Evolutionary conservation across 2,888 invertebrate species (phyloP), one percentile per base, ranked within the genome.

Genomic region (Meloe dianella): DNA sequence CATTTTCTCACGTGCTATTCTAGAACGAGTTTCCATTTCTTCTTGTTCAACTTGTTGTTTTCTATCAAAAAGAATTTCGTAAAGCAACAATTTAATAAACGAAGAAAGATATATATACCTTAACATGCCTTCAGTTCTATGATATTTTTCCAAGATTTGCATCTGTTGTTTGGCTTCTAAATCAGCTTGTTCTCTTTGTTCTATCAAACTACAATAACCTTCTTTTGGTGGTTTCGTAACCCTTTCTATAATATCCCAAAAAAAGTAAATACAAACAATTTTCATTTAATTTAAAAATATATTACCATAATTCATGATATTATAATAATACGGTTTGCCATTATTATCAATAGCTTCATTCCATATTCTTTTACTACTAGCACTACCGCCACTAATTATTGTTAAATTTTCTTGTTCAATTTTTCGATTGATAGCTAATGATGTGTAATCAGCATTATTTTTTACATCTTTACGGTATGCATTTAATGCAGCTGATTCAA

Each of bases 401-500:
- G 73, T 74, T 67, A 81, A 73, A 70, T 81, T 80, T 22, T 80
- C 78, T 6, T 79, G 76, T 69, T 81, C 70, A 57, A 82, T 24
- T 67, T 77, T 81, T 67, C 82, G 75, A 47, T 80, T 80, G 29
- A 84, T 82, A 0, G 80, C 87, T 80, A 87, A 86, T 60, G 89
- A 88, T 32, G 89, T 88, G 24, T 89, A 82, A 79, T 90, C 89
- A 63, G 89, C 87, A 85, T 89, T 89, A 68, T 85, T 87, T 78
- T 90, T 90, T 1, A 96, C 88, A 84, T 97, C 97, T 82, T 91
- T 92, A 69, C 93, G 85, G 78, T 96, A 95, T 0, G 97, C 94
- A 74, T 90, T 91, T 89, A 96, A 86, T 0, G 96, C 97, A 17
- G 94, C 95, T 79, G 90, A 88, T 84, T 97, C 97, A 93, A 97